phyloP scores from a whole-genome alignment of 2,797 vertebrate species.

The Anguilla marmorata region DNA sequence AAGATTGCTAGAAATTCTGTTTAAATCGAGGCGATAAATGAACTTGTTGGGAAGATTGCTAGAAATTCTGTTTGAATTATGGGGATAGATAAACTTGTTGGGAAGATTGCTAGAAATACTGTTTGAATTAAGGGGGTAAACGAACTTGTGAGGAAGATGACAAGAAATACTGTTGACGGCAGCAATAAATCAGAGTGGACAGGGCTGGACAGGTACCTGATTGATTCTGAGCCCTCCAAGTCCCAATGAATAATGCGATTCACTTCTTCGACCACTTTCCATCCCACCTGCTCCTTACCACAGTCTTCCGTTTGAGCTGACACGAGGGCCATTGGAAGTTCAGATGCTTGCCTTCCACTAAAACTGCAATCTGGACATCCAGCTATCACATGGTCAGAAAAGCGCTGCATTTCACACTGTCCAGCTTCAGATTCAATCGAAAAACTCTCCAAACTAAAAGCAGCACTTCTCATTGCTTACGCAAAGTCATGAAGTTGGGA shows the following conservation, averaged over 20 bases:
- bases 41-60: no score
- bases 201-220: conserved; percentile 44
- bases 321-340: conserved; percentile 39
- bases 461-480: not conserved
- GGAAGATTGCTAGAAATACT: not conserved
- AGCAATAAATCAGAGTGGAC: conserved; percentile 13
- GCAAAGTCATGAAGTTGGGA: not conserved
- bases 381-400: not conserved
- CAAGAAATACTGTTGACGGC: not conserved
- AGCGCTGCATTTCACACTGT: not conserved
- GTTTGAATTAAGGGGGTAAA: no score
- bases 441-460: not conserved
- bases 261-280: conserved; percentile 43
- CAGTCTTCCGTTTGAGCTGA: conserved; percentile 35
- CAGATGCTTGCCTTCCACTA: not conserved
- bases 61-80: not conserved
- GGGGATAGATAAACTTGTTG: not conserved
- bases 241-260: conserved; percentile 60
- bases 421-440: not conserved
- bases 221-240: conserved; percentile 40
- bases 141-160: no score
- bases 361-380: not conserved
- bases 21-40: no score
- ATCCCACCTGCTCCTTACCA: conserved; percentile 60
- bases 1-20: no score